Evolutionary conservation across 2,888 invertebrate species (phyloP), one percentile per base, ranked within the genome.

Genomic region (Cyclophora albipunctata): DNA sequence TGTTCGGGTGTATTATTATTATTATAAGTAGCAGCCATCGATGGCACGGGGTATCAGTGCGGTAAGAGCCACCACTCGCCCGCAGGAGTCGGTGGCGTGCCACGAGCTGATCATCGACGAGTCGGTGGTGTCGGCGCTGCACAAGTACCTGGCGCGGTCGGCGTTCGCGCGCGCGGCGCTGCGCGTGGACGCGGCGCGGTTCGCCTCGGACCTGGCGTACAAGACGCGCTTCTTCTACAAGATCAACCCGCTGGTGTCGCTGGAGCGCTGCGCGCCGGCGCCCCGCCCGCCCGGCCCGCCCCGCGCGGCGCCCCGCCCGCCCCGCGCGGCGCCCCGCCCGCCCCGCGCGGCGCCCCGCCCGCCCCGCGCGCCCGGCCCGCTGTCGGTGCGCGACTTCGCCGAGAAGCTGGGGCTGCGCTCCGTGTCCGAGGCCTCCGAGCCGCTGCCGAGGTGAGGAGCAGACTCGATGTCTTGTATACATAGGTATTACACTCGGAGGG

Each of bases 221-320:
- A 57, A 57, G 37, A 50, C 6, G 6, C 41, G 48, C 20, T 56
- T 53, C 37, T 67, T 81, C 55, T 78, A 73, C 57, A 60, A 61
- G 3, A 64, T 83, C 40, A 78, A 81, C 52, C 83, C 83, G 3
- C 55, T 82, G 0, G 82, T 83, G 4, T 44, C 45, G 3, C 40
- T 81, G 0, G 59, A 59, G 51, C 64, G 69, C 0, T 72, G 71
- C 46, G 42, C 54, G 4, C 57, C 45, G 1, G 65, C 78, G 3
- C 65, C 49, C 46, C 4, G 59, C 61, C 60, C 51, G 64, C 40
- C 58, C 65, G 3, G 52, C 61, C 6, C 51, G 56, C 5, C 66
- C 69, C 52, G n/a, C n/a, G 40, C 53, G 4, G 40, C 53, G 4
- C 56, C 52, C 83, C 83, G 3, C 55, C 82, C 0, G 82, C 82